Evolutionary conservation across 2,113 vertebrate species (phyloP), one percentile per base, ranked within the genome.

Genomic region (Candoia aspera): DNA sequence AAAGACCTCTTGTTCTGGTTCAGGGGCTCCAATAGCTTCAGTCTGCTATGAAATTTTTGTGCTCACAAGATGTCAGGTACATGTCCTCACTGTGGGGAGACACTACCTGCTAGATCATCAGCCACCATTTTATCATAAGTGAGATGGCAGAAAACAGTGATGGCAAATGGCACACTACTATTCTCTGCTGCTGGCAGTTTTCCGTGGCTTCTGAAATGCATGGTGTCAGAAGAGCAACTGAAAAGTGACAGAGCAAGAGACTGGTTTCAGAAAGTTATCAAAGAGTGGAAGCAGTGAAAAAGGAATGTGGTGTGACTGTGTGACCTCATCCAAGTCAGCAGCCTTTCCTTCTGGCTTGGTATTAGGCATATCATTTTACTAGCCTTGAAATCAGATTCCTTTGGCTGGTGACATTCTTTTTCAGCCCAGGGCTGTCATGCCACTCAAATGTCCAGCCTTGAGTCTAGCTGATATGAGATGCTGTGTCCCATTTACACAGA

Each of bases 371-470:
- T 93, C 0, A 0, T 95, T 93, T 85, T 92, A 23, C 86, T 53
- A 85, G 94, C 1, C 8, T 62, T 90, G 94, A 96, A 96, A 95
- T 94, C 87, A 93, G 93, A 95, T 95, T 92, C 87, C 90, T 62
- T 91, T 12, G 58, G 37, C 83, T 88, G 89, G 88, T 89, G 90
- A 88, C 90, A 92, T 91, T 93, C 86, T 87, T 92, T 93, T 96
- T 92, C 19, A 24, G 62, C 90, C 33, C 94, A 90, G 92, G 84
- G 93, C 88, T 85, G 86, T 92, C 86, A 68, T 46, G 53, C 12
- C 60, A 87, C 73, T 17, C 90, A 92, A 59, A 58, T 91, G 95
- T 95, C 95, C 94, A 94, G 37, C 23, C 1, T 10, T 29, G 55
- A 68, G 89, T 84, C 90, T 93, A 94, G 59, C 91, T 91, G 88